Percentiles rank a stretch among this genome's conserved stretches.
Conservation (phyloP, 2,113 vertebrate species). For the Todiramphus saurophagus region DNA sequence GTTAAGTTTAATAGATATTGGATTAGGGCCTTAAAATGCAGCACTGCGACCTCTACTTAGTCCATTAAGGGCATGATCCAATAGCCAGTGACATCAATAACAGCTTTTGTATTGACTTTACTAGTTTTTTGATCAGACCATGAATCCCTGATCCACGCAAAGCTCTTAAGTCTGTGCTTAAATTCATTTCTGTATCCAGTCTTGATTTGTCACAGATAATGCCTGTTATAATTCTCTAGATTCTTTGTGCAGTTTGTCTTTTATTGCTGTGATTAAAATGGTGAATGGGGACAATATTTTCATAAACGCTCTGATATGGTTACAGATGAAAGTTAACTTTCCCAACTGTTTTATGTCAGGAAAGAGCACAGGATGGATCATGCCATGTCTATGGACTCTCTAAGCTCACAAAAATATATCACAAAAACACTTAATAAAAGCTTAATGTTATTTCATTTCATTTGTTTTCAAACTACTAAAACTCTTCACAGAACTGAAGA, state of each 20-base stretch:
- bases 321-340: constrained; percentile 11
- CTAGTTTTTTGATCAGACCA: background rate
- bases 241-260: background rate
- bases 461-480: background rate
- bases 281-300: background rate
- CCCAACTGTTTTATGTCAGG: background rate
- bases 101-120: constrained; percentile 48
- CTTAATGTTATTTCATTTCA: background rate
- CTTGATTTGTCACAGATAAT: background rate
- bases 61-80: constrained; percentile 45
- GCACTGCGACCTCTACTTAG: background rate
- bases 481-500: background rate
- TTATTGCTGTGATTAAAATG: constrained; percentile 32
- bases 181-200: background rate
- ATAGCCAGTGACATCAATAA: constrained; percentile 15
- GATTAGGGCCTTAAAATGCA: background rate
- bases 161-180: constrained; percentile 19
- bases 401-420: background rate
- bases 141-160: background rate
- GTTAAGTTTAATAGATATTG: background rate
- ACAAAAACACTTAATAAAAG: constrained; percentile 3
- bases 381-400: background rate
- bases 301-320: background rate
- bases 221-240: background rate
- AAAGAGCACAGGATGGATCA: background rate